phyloP scores from a whole-genome alignment of 2,113 vertebrate genomes.

The Clarias magur region DNA sequence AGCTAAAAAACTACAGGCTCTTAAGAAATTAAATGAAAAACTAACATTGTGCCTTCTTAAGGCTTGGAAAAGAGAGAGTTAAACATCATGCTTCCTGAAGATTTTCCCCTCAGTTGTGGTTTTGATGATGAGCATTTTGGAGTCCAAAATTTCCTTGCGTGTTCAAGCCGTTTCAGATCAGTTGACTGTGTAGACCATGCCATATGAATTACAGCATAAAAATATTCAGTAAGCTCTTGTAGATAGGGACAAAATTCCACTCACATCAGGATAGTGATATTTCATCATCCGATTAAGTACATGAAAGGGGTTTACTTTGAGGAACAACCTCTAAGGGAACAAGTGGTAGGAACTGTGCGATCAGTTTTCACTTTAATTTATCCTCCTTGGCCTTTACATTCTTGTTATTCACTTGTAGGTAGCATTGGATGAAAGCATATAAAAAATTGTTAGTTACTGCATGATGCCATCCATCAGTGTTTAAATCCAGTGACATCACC shows the following conservation, averaged over 20 bases:
- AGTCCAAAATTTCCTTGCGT: background rate
- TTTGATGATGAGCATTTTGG: background rate
- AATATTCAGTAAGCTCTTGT: background rate
- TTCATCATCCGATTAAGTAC: background rate
- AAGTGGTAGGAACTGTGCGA: background rate
- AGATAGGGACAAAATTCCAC: background rate
- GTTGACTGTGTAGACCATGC: background rate
- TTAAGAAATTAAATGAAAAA: background rate
- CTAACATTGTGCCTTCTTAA: background rate
- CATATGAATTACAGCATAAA: background rate
- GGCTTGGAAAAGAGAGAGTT: background rate
- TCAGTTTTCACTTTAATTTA: background rate
- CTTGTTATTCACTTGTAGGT: background rate
- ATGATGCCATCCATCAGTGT: slow-evolving; percentile 64
- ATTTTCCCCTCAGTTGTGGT: background rate
- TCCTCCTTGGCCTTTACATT: background rate
- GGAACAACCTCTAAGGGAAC: background rate
- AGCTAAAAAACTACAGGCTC: background rate
- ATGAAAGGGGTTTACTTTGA: background rate
- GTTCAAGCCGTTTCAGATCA: background rate
- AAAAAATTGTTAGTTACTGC: slow-evolving; percentile 42
- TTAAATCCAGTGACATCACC: slow-evolving; percentile 64
- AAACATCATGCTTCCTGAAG: background rate
- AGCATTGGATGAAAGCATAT: background rate
- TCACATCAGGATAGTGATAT: background rate